These are phyloP conservation scores for Tupiocoris notatus DNA, from an alignment of 2,888 invertebrate species.

Conservation along the genomic window DNA sequence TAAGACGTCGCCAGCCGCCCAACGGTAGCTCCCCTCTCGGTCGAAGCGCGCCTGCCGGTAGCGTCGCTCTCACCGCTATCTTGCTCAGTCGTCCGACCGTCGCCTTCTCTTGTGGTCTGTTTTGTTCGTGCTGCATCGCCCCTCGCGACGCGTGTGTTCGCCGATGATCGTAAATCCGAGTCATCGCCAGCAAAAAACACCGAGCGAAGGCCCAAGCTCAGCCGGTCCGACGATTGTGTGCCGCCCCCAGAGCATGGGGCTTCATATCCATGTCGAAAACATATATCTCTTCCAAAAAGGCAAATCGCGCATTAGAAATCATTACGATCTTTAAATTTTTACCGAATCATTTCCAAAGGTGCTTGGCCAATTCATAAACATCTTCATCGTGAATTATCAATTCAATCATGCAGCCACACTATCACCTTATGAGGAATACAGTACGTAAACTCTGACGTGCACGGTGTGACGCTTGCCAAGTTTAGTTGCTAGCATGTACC, in stretches of 20 bases:
- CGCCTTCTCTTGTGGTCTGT: background rate
- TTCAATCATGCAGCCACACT: background rate
- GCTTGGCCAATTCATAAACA: too few species aligned
- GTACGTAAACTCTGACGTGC: background rate
- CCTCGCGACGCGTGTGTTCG: background rate
- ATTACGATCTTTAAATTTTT: too few species aligned
- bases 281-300: conserved; percentile 16
- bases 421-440: background rate
- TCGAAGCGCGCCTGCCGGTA: background rate
- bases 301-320: too few species aligned
- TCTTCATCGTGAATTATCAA: too few species aligned
- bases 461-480: background rate
- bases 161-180: background rate
- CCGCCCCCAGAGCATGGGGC: conserved; percentile 27
- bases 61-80: background rate
- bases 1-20: too few species aligned
- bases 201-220: too few species aligned
- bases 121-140: background rate
- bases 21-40: too few species aligned
- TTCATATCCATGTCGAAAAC: conserved; percentile 21
- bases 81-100: background rate
- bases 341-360: too few species aligned
- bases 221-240: background rate
- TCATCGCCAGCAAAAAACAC: background rate
- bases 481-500: background rate